phyloP scores from a whole-genome alignment of 2,113 vertebrate species.

The Heterocephalus glaber region DNA sequence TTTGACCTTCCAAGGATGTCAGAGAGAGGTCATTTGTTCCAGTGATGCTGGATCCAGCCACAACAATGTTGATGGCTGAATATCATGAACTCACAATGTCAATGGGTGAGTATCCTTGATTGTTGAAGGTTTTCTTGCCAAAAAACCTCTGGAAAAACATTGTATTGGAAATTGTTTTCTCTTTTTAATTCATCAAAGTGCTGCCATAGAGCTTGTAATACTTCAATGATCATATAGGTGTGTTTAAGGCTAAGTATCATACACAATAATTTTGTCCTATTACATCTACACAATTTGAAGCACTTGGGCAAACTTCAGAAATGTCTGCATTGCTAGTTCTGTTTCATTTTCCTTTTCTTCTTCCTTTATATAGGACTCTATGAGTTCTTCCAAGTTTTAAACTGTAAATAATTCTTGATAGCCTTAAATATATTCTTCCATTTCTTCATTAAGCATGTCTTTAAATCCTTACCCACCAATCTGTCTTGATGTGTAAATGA shows the following conservation, averaged over 20 bases:
- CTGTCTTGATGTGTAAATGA: not conserved
- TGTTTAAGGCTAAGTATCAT: not conserved
- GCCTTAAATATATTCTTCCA: not conserved
- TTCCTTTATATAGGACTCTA: not conserved
- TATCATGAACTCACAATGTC: not conserved
- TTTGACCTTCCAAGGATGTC: not conserved
- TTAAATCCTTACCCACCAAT: not conserved
- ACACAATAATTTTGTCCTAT: not conserved
- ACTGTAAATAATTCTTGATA: not conserved
- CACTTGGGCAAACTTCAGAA: not conserved
- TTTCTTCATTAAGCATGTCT: not conserved
- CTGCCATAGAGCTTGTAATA: not conserved
- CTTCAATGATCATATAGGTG: not conserved
- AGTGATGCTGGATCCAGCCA: not conserved
- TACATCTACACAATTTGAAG: not conserved
- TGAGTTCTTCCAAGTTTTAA: not conserved
- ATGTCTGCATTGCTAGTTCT: not conserved
- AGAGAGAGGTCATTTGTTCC: not conserved
- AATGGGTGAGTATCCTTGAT: not conserved
- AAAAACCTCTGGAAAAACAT: not conserved
- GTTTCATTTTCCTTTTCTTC: not conserved
- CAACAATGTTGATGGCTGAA: not conserved
- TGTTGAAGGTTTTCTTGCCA: too few relatives aligned
- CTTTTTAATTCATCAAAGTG: not conserved
- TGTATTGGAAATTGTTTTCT: not conserved